phyloP scores from a whole-genome alignment of 2,113 vertebrate species.

The Poeciliopsis occidentalis region DNA sequence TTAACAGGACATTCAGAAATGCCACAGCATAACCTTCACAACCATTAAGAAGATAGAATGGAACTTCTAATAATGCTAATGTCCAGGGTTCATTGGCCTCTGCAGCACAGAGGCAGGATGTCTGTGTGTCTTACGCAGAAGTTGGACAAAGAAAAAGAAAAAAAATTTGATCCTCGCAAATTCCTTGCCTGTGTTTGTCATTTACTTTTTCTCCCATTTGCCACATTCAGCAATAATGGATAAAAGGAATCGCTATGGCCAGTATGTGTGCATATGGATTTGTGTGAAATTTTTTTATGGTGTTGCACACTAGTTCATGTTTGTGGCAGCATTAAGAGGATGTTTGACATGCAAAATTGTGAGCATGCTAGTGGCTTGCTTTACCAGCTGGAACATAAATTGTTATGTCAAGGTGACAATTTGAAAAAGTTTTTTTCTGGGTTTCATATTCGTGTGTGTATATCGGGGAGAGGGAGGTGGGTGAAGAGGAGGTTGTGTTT shows the following conservation, averaged over 20 bases:
- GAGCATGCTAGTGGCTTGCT: constrained; percentile 24
- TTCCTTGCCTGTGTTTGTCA: constrained; percentile 29
- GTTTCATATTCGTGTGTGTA: constrained; percentile 23
- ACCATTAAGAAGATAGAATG: constrained; percentile 61
- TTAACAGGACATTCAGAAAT: constrained; percentile 58
- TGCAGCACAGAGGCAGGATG: constrained; percentile 43
- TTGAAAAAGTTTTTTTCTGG: constrained; percentile 41
- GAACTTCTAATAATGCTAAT: constrained; percentile 71
- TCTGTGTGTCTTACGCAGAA: constrained; percentile 32
- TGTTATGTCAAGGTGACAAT: constrained; percentile 41
- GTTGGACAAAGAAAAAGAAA: background rate
- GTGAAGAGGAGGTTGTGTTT: background rate
- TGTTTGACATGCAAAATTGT: constrained; percentile 21
- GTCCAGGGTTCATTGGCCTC: constrained; percentile 59
- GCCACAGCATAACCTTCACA: constrained; percentile 51
- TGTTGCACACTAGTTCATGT: constrained; percentile 8
- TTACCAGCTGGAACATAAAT: constrained; percentile 43
- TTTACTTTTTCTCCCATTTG: constrained; percentile 32
- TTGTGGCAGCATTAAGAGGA: constrained; percentile 32
- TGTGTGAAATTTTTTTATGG: constrained; percentile 24
- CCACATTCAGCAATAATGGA: constrained; percentile 56
- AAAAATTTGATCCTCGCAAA: background rate
- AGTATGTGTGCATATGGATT: constrained; percentile 11
- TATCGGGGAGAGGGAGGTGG: too few species aligned
- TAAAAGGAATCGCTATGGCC: constrained; percentile 40